Base-by-base conservation (phyloP, 1,140 invertebrate genomes). In the Propsilocerus akamusi region DNA sequence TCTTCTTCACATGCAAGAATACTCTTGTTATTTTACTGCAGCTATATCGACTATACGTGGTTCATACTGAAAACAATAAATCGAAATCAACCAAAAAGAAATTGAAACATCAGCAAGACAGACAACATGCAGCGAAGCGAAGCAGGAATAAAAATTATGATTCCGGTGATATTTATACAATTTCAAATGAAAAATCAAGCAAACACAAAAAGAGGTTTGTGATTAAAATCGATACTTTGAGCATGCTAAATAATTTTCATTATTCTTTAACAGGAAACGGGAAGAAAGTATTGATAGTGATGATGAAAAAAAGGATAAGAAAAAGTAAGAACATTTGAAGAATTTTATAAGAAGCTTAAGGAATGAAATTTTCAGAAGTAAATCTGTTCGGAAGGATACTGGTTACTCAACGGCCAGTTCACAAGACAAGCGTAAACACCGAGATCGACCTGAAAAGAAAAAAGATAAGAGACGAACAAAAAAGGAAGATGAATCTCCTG, bases 1-100 rank as follows among this genome's bases (percentile, higher is more conserved):
- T 92, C 47, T 94, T 93, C 64, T 92, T 94, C 65, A 92, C 88
- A 0, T 90, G 82, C 57, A 88, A 88, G 59, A 88, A 88, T 57
- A 83, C 81, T 1, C 67, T 88, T 47, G 88, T 92, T 5, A 92
- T 92, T 53, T 61, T 89, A 2, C 67, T 93, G 0, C 84, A 92
- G 58, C 69, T 91, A 30, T 92, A 92, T 57, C 68, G 88, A 14
- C 68, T 91, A 0, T 81, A 87, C 55, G 86, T 92, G 0, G 78
- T 91, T 0, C 81, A 88, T 53, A 74, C 68, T 0, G 69, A 75
- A 32, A 74, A 72, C 58, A 75, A 71, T 60, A 73, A 72, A 53
- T 67, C 64, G 52, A 66, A 68, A 47, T 58, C 66, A 37, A 57
- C 60, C 47, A 60, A 57, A 47, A 68, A 62, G 26, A 58, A 58